Conservation (phyloP, 2,113 vertebrate genomes). For the Riparia riparia region DNA sequence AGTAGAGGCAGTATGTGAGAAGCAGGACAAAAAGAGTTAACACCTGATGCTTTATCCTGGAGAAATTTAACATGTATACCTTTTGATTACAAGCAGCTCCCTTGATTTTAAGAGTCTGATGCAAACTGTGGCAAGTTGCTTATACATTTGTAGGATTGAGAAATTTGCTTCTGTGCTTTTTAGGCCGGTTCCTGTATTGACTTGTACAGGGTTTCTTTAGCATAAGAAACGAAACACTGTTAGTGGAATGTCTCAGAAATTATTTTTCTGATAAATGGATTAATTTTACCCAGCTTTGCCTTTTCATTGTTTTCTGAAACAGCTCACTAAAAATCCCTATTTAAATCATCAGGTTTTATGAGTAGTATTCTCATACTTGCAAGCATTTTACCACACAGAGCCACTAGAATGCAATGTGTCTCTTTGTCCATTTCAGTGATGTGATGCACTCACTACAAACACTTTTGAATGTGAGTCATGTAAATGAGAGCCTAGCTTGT, state of each 20-base stretch:
- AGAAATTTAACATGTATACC: background rate
- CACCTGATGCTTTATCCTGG: background rate
- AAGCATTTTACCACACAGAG: constrained; percentile 34
- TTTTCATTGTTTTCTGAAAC: background rate
- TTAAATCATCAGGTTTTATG: background rate
- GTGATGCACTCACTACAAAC: background rate
- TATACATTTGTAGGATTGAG: background rate
- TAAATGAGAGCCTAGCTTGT: constrained; percentile 4
- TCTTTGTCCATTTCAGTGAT: constrained; percentile 40
- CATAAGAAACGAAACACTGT: background rate
- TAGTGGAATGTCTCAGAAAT: background rate
- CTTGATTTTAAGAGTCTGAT: background rate
- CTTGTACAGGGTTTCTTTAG: background rate
- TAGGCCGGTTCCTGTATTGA: background rate
- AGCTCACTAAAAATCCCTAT: background rate
- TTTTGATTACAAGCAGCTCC: background rate
- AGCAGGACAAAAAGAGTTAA: background rate
- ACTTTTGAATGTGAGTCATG: constrained; percentile 8
- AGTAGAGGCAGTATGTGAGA: background rate
- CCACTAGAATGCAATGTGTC: constrained; percentile 66
- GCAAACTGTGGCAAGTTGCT: background rate
- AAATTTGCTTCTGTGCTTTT: background rate
- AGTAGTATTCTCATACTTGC: background rate
- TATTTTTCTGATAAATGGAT: background rate
- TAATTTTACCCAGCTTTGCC: background rate